Base-by-base conservation (phyloP, 2,113 vertebrate species). In the Sapajus apella region DNA sequence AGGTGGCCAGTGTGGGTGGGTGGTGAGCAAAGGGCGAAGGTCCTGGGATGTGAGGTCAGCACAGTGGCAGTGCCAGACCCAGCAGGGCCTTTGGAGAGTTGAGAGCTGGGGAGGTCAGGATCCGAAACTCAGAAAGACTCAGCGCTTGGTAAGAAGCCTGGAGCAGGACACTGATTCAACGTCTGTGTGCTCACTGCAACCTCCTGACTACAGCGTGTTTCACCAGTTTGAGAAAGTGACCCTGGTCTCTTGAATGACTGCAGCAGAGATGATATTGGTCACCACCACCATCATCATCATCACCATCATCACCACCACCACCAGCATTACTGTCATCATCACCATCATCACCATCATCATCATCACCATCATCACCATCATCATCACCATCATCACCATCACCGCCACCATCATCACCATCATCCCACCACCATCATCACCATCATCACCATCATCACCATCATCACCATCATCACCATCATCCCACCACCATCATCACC, bases 261-360 rank as follows among this genome's bases (percentile, higher is more conserved):
- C 10, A 72, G 23, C 66, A 20, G 50, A 16, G 13, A 5, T 52
- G 21, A 17, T 17, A 35, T 21, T 9, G 20, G 76, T 79, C 9
- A 11, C 76, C 30, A 35, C 16, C 64, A 12, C 10, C 30, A 35
- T 3, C 68, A 35, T 5, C 1, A n/a, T 20, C 66, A 35, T 18
- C 64, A 32, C 5, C 61, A 64, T 0, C 27, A 6, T 5, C 61
- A 32, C 5, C 56, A 58, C 2, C 20, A 21, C 1, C 8, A 61
- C 5, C 27, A 64, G 0, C 61, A 66, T 2, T 8, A 68, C 32
- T 3, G 2, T 0, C 30, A 6, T 13, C 61, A 32, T 1, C 56
- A 58, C 8, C 20, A 20, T 0, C 8, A 61, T 1, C 27, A 66
- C 0, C 61, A 66, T 1, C 6, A 35, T 3, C 66, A 35, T 4